Base-by-base conservation (phyloP, 1,140 invertebrate genomes). In the Aricia agestis region DNA sequence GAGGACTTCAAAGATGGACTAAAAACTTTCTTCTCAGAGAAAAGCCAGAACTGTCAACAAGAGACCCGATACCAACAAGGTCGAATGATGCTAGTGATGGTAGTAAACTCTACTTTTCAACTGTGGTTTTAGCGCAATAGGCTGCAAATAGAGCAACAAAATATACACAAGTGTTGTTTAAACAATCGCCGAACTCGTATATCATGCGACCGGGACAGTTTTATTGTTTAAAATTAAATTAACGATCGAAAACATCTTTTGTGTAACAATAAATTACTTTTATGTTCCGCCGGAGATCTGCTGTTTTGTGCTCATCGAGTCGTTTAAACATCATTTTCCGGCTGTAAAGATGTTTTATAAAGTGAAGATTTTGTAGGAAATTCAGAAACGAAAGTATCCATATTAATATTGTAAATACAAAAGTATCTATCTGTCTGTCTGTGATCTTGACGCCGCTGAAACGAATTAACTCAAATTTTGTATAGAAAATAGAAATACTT, bases 191-290 rank as follows among this genome's bases (percentile, higher is more conserved):
- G 4, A 52, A 52, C 45, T 52, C 45, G 45, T 52, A 52, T 52
- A 52, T 52, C 45, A 52, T 52, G 45, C 45, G 45, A 52, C 45
- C 45, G 45, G 11, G 45, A 52, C 45, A 52, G 45, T 52, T 52
- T 52, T 52, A 52, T 52, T 52, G 45, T 52, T 52, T 52, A 13
- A 52, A 52, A 52, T 52, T 52, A 52, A 13, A 52, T 52, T 52
- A 52, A 52, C 45, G 45, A 52, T 52, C 45, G 45, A 52, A 52
- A 52, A 52, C 45, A 52, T 52, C 13, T 52, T 52, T 52, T 52
- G 45, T 52, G 45, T 52, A 52, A 52, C 45, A 52, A 52, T 52
- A 52, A 52, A 52, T 52, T 52, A 52, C 11, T 52, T 52, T 52
- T 52, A 52, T 52, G 45, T 52, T 52, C 9, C 45, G 13, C 45